Evolutionary conservation across 2,113 vertebrate species (phyloP), one percentile per base, ranked within the genome.

Genomic region (Heterotilapia buettikoferi): DNA sequence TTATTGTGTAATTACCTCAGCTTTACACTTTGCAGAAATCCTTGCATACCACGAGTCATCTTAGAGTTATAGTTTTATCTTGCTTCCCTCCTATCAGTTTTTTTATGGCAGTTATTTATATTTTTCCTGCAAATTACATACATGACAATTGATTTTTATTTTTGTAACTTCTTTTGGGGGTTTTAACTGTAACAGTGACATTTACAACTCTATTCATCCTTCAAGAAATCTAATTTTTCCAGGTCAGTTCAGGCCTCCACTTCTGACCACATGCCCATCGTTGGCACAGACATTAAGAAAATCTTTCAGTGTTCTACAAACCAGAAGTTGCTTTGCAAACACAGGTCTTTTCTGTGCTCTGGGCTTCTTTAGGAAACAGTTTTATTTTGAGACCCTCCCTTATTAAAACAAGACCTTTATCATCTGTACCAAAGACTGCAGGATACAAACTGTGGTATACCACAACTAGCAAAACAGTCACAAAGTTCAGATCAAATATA

Each of bases 111-210:
- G 66, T 18, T 73, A 0, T 47, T 73, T 16, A 73, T 45, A 8
- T n/a, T 26, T 11, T 29, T 18, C 21, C 68, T 0, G 13, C 21
- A 73, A 45, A 26, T 18, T 26, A 18, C 14, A 29, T 0, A 45
- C 3, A 10, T 7, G 14, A 73, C 40, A 3, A 9, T 6, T 9
- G 1, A 19, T 11, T 19, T 76, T 26, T 26, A 26, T 26, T 18
- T 50, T 78, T 5, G 3, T 31, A 2, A 8, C 26, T 50, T 78
- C 24, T 76, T 50, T 78, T 50, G 6, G 0, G 9, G 4, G 0
- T 45, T 47, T 47, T 19, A 1, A 45, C 24, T 3, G 14, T 0
- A 76, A 76, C 43, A 5, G 14, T 5, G 4, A 45, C 14, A 45
- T 45, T 45, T 26, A 18, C 24, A 45, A 47, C 4, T 47, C 16